Evolutionary conservation across 2,113 vertebrate genomes (phyloP), one percentile per base, ranked within the genome.

Genomic region (Tor tambroides): DNA sequence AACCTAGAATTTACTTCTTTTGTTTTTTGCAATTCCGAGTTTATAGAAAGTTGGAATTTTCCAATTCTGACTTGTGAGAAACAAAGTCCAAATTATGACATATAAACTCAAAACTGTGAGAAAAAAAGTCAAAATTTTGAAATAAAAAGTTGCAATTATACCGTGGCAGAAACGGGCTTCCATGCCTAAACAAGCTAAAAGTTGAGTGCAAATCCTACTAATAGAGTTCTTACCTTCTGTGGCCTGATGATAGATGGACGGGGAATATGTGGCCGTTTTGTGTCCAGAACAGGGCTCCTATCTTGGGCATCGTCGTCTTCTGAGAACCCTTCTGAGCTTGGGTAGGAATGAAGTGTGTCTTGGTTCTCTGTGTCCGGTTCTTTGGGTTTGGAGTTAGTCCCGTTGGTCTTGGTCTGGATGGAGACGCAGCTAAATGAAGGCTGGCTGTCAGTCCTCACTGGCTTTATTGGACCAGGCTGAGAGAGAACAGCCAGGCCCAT

Each of bases 241-340:
- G 49, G 51, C 79, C 80, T 80, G 32, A 90, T 90, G 56, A 90
- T 90, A n/a, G 89, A 89, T 15, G 89, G 89, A 26, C 87, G 87
- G 12, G 89, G 89, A 76, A 90, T 90, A 75, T 86, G 87, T 28
- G 78, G 75, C 30, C 72, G 63, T 26, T 46, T 83, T 43, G 49
- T 49, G 21, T 87, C 69, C 63, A 67, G 74, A 61, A 41, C 43
- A 28, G 87, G 79, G 84, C 83, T 87, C 7, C 49, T 61, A n/a
- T 87, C 80, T 4, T n/a, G 86, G 77, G 75, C 41, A 5, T 14
- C 35, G 12, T 89, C 89, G n/a, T 87, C 79, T 12, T 87, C 87
- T 23, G 89, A 87, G 41, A 88, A n/a, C 1, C 35, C 79, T 19
- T 87, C 86, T 10, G 87, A 83, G 67, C 87, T 85, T 35, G 72